These are phyloP conservation scores for Andricus quercusramuli DNA, from an alignment of 2,888 invertebrate genomes.

Conservation along the genomic window DNA sequence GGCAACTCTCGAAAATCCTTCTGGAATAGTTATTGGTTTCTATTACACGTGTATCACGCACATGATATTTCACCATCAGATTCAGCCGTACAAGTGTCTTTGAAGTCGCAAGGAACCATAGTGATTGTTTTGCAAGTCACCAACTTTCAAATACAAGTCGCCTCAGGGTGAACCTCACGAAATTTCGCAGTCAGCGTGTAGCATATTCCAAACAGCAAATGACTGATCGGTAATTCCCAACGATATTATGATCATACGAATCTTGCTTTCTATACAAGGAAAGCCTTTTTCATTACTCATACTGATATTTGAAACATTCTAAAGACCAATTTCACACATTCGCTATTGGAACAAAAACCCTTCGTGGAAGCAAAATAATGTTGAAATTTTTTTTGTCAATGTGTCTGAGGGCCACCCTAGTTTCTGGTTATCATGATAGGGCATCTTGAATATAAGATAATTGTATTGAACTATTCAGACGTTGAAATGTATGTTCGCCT, in stretches of 20 bases:
- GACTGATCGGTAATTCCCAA: not conserved
- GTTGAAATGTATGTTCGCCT: not conserved
- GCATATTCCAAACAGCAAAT: not conserved
- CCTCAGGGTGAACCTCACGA: conserved; percentile 45
- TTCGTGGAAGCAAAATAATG: too few species aligned
- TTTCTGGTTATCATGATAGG: not conserved
- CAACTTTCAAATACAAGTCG: conserved; percentile 52
- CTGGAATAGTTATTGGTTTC: conserved; percentile 12
- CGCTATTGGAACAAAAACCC: too few species aligned
- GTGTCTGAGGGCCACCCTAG: too few species aligned
- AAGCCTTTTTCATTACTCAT: not conserved
- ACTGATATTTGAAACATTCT: too few species aligned
- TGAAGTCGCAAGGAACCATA: conserved; percentile 50
- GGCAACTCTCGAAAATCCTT: conserved; percentile 13
- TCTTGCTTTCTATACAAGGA: not conserved
- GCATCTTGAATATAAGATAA: not conserved
- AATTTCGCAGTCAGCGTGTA: conserved; percentile 20
- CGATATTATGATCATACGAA: not conserved
- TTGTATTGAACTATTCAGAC: not conserved
- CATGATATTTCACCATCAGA: conserved; percentile 26
- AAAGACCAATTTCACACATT: too few species aligned
- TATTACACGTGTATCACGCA: conserved; percentile 17
- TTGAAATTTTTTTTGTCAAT: too few species aligned
- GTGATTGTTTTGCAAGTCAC: conserved; percentile 56
- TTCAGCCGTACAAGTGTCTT: conserved; percentile 10